Conservation (phyloP, 2,113 vertebrate species). For the Pseudonaja textilis region DNA sequence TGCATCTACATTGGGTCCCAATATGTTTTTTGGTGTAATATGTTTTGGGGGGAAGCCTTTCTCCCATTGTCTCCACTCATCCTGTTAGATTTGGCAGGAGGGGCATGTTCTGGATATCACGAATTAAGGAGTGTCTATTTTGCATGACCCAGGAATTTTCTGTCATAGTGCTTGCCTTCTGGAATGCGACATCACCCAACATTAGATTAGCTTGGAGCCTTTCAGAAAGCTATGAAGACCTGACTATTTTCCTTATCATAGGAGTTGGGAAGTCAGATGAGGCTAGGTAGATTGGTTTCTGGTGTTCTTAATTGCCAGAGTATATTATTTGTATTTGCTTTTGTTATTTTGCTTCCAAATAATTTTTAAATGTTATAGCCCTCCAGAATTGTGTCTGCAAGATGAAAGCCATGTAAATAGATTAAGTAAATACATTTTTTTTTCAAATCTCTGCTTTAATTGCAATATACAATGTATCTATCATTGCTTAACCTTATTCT, state of each 20-base stretch:
- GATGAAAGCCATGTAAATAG: neutral
- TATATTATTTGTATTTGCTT: neutral
- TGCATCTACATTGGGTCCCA: neutral
- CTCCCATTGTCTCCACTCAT: neutral
- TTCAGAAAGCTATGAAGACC: neutral
- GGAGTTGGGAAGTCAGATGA: neutral
- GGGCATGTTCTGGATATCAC: neutral
- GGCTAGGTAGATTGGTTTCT: neutral
- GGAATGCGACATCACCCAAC: neutral
- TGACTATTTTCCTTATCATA: neutral
- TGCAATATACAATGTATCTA: neutral
- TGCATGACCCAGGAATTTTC: neutral
- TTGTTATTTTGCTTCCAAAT: neutral
- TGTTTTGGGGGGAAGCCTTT: neutral
- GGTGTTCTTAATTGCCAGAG: neutral
- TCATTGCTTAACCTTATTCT: neutral
- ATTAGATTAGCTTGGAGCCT: neutral
- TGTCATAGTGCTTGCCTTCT: neutral
- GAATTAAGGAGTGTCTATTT: neutral
- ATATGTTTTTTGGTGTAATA: neutral
- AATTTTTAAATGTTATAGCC: neutral
- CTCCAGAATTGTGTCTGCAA: neutral
- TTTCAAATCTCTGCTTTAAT: neutral
- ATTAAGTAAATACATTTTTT: neutral
- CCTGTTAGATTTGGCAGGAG: neutral